Conservation (phyloP, 2,888 invertebrate genomes). For the Xestia c-nigrum region DNA sequence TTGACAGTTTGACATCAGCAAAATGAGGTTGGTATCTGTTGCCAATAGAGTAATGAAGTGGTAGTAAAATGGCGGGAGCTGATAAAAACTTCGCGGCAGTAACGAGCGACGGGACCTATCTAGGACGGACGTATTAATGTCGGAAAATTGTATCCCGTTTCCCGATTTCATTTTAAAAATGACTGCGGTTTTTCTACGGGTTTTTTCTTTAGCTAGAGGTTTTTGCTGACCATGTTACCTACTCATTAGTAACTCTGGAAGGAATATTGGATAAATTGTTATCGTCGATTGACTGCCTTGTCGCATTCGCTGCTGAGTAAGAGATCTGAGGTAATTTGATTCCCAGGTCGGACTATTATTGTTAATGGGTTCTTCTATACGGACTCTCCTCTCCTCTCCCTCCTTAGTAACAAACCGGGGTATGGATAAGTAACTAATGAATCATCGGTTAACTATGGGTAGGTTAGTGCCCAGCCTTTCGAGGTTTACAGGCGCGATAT, state of each 20-base stretch:
- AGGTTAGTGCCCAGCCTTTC: neutral
- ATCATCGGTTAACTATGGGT: neutral
- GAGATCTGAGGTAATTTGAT: neutral
- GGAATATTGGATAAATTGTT: neutral
- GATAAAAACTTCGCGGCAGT: constrained; percentile 51
- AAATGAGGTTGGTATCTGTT: constrained; percentile 43
- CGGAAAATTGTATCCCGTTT: constrained; percentile 30
- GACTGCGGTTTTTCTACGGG: neutral
- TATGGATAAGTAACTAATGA: neutral
- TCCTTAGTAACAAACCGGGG: neutral
- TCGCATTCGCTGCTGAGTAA: neutral
- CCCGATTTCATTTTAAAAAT: neutral
- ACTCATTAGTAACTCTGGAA: neutral
- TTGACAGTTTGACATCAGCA: neutral
- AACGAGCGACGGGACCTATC: constrained; percentile 59
- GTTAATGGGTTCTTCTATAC: neutral
- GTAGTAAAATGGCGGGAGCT: constrained; percentile 56
- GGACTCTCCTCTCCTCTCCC: no score
- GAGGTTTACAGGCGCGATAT: neutral
- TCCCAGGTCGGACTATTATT: neutral
- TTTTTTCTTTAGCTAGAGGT: neutral
- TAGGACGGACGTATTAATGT: constrained; percentile 30
- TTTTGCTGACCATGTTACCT: neutral
- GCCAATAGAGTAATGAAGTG: constrained; percentile 65
- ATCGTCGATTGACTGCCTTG: neutral